Conservation (phyloP, 2,797 vertebrate species). For the Oreochromis grahami region DNA sequence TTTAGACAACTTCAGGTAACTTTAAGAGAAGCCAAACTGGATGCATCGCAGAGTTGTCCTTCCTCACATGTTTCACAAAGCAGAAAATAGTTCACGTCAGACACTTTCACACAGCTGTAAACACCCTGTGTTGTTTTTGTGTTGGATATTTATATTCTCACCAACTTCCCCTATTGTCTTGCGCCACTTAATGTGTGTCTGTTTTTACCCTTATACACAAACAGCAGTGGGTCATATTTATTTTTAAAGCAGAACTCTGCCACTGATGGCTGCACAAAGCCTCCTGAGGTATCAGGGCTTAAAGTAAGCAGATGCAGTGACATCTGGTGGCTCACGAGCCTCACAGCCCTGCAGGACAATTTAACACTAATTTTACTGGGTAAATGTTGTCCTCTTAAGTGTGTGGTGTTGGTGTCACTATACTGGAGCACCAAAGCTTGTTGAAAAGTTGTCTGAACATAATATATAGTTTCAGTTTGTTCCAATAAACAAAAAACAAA, state of each 20-base stretch:
- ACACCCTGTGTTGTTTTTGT: neutral
- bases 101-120: neutral
- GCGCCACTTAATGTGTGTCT: neutral
- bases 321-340: slow-evolving; percentile 10
- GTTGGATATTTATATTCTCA: neutral
- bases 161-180: neutral
- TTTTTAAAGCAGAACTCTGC: neutral
- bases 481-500: neutral
- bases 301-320: neutral
- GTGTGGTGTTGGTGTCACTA: neutral
- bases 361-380: neutral
- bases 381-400: neutral
- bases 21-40: neutral
- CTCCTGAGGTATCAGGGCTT: neutral
- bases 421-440: neutral
- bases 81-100: neutral
- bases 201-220: neutral
- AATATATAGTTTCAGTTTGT: neutral
- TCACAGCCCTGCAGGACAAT: neutral
- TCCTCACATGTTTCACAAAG: neutral
- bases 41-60: neutral
- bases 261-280: neutral
- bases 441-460: neutral
- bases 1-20: neutral
- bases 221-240: neutral